A percentile compares a stretch with the other conserved stretches of the same genome.
phyloP scores from a whole-genome alignment of 2,113 vertebrate genomes.

The Grus americana region DNA sequence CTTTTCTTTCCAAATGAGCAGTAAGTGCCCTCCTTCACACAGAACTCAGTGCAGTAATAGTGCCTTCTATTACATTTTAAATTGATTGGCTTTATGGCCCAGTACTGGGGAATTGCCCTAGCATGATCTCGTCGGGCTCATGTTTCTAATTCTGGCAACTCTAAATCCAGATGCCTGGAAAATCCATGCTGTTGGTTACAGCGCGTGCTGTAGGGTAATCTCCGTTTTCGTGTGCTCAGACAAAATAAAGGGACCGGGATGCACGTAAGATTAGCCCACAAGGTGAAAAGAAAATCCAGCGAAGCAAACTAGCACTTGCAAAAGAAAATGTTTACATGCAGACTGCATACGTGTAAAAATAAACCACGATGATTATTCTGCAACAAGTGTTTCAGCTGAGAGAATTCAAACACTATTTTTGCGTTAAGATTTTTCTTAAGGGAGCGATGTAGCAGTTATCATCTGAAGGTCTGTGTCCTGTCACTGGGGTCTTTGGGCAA shows the following conservation, averaged over 20 bases:
- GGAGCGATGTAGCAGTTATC: fast-evolving
- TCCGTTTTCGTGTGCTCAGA: neutral
- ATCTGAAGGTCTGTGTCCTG: neutral
- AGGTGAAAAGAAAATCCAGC: neutral
- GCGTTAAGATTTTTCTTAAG: neutral
- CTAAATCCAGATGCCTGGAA: conserved; percentile 51
- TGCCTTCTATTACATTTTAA: conserved; percentile 35
- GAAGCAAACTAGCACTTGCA: neutral
- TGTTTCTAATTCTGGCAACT: conserved; percentile 62
- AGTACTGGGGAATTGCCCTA: conserved; percentile 34
- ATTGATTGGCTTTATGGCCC: conserved; percentile 38
- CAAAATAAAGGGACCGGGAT: neutral
- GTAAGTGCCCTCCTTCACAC: conserved; percentile 13
- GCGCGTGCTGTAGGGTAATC: neutral
- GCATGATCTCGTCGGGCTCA: neutral
- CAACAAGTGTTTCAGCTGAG: neutral
- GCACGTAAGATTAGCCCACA: neutral
- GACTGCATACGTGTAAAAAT: neutral
- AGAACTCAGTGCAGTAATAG: neutral
- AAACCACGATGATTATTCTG: neutral
- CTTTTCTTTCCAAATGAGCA: conserved; percentile 47
- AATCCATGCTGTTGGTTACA: conserved; percentile 46
- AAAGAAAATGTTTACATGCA: neutral
- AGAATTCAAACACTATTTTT: neutral
- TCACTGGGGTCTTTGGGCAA: neutral